Evolutionary conservation across 2,113 vertebrate genomes (phyloP), one percentile per base, ranked within the genome.

Genomic region (Nymphicus hollandicus): DNA sequence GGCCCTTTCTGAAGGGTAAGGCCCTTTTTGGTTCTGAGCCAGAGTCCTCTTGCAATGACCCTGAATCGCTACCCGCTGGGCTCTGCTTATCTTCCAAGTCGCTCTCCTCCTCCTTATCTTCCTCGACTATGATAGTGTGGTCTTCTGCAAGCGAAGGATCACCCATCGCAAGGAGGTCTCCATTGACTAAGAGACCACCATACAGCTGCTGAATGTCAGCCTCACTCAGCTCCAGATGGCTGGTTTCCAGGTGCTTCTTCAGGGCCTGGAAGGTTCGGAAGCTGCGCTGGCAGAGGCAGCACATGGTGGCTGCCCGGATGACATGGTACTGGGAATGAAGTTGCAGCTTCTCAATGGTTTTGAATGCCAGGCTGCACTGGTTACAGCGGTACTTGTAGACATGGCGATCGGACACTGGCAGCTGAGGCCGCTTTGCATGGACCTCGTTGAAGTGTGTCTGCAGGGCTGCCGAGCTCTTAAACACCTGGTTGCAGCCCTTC

Each of bases 371-470:
- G 97, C 99, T 99, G 97, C 99, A 99, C 93, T 99, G 99, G 95
- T 99, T 99, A 90, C 99, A 99, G 73, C 99, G 99, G 92, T 99
- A 99, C 96, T 99, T 99, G 98, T 99, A 99, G 94, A 99, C 99
- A 8, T 99, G 99, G 60, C 99, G 99, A 95, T 99, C 99, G 0
- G 99, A 99, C 24, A 99, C 99, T 0, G 99, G 99, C 94, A 99
- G 96, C 83, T 99, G 99, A 17, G 99, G 99, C 95, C 99, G 98
- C 98, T 99, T 99, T 95, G 99, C 98, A 10, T 99, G 99, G 76
- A 99, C 98, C 73, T 99, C 99, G 4, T 98, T 99, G 98, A 99
- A 99, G 94, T 99, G 99, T 28, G 99, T 98, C 97, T 99, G 99
- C 73, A 99, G 99, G 58, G 99, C 98, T 47, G 98, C 98, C 1